Evolutionary conservation across 2,113 vertebrate species (phyloP), one percentile per base, ranked within the genome.

Genomic region (Andinoacara biseriatus): DNA sequence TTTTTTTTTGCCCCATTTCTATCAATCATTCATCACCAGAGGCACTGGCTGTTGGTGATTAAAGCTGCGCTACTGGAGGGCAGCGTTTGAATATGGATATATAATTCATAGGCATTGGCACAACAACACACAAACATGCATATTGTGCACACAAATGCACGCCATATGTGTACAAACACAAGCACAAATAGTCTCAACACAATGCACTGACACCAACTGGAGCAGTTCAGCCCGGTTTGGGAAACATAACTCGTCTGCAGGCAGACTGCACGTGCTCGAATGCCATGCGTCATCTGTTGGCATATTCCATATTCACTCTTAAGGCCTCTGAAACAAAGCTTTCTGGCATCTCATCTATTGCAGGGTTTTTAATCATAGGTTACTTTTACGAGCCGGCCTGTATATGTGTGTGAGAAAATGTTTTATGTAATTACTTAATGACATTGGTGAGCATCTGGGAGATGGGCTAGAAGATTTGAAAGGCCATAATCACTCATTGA

Each of bases 21-120:
- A 95, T 96, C 94, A 96, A 95, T 96, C 95, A 95, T 96, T 95
- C 93, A 95, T 95, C 95, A 93, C 93, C 83, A 85, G 90, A 92
- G 93, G 93, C 91, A 77, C 89, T 91, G 93, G 90, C 93, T 94
- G 90, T 90, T 91, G 93, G 93, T 95, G 95, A 96, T 96, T 96
- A 96, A 95, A 95, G 93, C 93, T 87, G 83, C 86, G 83, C 93
- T 93, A 77, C 93, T 93, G 90, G 90, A 94, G 91, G 90, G 88
- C 89, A 93, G 91, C 92, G 91, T 94, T 91, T 94, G 90, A 94
- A 95, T 95, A 93, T 94, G 94, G 90, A 95, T 95, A 90, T 94
- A 94, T 95, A 94, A 95, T 96, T 95, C 93, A 95, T 94, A 92
- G 82, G 83, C 90, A 84, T 76, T 90, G 89, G 91, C 83, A 84